Evolutionary conservation across 2,888 invertebrate genomes (phyloP), one percentile per base, ranked within the genome.

Genomic region (Pseudoips prasinana): DNA sequence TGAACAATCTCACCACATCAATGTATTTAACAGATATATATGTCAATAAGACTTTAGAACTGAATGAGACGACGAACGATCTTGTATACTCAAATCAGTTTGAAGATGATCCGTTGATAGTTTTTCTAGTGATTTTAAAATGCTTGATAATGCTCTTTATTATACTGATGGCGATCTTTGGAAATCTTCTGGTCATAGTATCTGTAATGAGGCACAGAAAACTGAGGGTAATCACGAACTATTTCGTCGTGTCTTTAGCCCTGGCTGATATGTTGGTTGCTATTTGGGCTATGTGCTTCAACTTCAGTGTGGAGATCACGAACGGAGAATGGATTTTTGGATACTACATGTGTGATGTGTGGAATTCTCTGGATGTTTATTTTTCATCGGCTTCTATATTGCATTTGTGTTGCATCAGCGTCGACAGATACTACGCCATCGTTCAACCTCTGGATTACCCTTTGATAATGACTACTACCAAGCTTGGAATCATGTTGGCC

Each of bases 281-380:
- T 0, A 93, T 96, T 18, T 95, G 96, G 90, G 97, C 96, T 0
- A 97, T 97, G 97, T 96, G 96, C 54, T 97, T 97, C 77, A 97
- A 97, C 88, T 96, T 96, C 53, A 94, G 94, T 66, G 95, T 96
- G 17, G 95, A 96, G 74, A 89, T 97, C 8, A 94, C 95, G 1
- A 94, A 95, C 8, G 94, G 94, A 6, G 91, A 90, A 48, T 98
- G 98, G 98, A 76, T 96, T 43, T 97, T 98, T 63, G 96, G 96
- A 0, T 93, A 94, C 61, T 94, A 95, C 66, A 95, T 97, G 95
- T 98, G 98, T 79, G 97, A 98, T 77, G 95, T 98, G 8, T 98
- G 97, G 95, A 98, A 98, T 79, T 96, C 97, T 1, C 90, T 98
- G 55, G 98, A 98, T 76, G 98, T 98, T 1, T 96, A 97, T 69